phyloP scores from a whole-genome alignment of 2,113 vertebrate species.

The Myotis brandtii region DNA sequence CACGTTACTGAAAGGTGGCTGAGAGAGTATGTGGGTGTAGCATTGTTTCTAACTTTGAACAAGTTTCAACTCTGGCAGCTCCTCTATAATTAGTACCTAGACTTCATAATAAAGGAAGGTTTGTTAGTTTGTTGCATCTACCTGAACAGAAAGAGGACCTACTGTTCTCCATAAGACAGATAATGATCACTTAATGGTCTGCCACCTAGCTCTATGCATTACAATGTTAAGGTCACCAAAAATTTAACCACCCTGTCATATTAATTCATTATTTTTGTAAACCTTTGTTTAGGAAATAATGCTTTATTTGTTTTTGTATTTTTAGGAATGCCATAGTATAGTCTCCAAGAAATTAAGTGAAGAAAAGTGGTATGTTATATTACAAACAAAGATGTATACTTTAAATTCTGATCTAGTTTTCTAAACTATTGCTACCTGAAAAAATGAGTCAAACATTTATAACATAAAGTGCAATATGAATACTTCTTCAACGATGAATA shows the following conservation, averaged over 20 bases:
- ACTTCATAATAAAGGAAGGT: conserved; percentile 38
- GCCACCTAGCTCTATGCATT: neutral
- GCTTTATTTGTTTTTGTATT: conserved; percentile 1
- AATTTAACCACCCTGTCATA: neutral
- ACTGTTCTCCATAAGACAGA: neutral
- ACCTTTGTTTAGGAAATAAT: conserved; percentile 47
- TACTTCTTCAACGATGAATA: neutral
- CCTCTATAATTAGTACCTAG: conserved; percentile 61
- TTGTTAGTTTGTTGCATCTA: conserved; percentile 42
- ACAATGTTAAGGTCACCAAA: conserved; percentile 31
- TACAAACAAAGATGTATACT: neutral
- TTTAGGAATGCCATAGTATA: neutral
- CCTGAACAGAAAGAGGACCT: neutral
- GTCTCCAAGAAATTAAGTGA: conserved; percentile 10
- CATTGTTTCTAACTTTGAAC: conserved; percentile 52
- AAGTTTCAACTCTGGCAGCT: conserved; percentile 53
- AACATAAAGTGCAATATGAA: neutral
- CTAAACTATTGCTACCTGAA: neutral
- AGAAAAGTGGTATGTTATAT: neutral
- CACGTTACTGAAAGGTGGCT: conserved; percentile 46
- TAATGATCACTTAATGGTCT: conserved; percentile 19
- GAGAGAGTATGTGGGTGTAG: neutral
- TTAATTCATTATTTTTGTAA: conserved; percentile 48
- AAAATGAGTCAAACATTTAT: conserved; percentile 50
- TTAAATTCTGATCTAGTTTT: conserved; percentile 17